A percentile compares a stretch with the other conserved stretches of the same genome.
These are phyloP conservation scores for Alcedo quadribrachys DNA, from an alignment of 2,797 vertebrate species.

Conservation along the genomic window DNA sequence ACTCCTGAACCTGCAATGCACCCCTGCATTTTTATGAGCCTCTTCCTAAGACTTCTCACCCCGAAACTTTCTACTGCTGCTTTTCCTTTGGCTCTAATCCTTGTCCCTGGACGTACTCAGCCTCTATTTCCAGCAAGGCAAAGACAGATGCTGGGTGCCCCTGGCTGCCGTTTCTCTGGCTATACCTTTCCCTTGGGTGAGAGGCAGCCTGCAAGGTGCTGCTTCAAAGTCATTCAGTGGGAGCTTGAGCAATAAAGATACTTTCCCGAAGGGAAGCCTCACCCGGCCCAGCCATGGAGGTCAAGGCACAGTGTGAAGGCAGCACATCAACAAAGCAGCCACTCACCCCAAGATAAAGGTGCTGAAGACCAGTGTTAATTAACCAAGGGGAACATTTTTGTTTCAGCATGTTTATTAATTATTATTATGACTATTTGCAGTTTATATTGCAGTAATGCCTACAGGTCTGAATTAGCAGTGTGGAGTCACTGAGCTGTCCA, in stretches of 20 bases:
- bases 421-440: constrained; percentile 26
- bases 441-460: constrained; percentile 26
- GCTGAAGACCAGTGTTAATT: background rate
- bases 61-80: background rate
- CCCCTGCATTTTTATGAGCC: background rate
- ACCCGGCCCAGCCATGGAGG: background rate
- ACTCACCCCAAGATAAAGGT: constrained; percentile 47
- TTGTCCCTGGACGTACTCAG: background rate
- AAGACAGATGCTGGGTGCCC: background rate
- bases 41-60: background rate
- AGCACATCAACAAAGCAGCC: background rate
- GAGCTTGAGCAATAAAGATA: background rate
- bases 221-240: background rate
- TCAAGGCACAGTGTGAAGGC: background rate
- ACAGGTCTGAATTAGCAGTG: constrained; percentile 28
- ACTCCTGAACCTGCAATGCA: background rate
- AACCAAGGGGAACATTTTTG: constrained; percentile 4
- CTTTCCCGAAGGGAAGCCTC: background rate
- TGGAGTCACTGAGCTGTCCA: background rate
- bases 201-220: background rate
- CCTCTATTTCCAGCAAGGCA: background rate
- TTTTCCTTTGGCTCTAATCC: background rate
- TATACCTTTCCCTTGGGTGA: background rate
- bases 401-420: constrained; percentile 57
- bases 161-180: background rate